These are phyloP conservation scores for Semaprochilodus insignis DNA, from an alignment of 2,797 vertebrate species.

Conservation along the genomic window DNA sequence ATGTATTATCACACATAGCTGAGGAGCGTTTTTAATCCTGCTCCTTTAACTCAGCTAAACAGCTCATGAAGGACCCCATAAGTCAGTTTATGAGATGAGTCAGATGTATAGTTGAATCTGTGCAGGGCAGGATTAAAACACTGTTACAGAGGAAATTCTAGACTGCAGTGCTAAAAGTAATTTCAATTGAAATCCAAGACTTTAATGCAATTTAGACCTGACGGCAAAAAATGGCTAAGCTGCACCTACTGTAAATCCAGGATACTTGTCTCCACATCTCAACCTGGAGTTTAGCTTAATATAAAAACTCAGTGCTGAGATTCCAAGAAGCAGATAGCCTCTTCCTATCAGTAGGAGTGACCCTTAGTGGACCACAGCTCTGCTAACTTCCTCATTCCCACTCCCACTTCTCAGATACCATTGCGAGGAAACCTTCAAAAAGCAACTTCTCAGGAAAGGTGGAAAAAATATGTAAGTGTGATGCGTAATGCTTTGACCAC, in stretches of 20 bases:
- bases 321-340: neutral
- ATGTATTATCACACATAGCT: neutral
- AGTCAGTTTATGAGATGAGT: too few relatives aligned
- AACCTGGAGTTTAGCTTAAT: neutral
- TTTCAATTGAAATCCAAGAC: too few relatives aligned
- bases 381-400: slow-evolving; percentile 21
- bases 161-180: too few relatives aligned
- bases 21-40: neutral
- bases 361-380: neutral
- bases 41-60: neutral
- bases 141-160: neutral
- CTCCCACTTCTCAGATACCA: slow-evolving; percentile 12
- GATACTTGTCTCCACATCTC: neutral
- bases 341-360: neutral
- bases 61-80: neutral
- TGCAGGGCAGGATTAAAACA: neutral
- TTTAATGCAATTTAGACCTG: neutral
- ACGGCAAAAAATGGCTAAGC: neutral
- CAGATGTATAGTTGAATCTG: neutral
- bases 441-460: neutral
- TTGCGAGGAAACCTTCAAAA: neutral
- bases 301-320: neutral
- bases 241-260: neutral
- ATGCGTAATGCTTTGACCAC: neutral
- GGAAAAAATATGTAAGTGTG: neutral